Percentiles rank a stretch among this genome's conserved stretches.
Evolutionary conservation across 2,888 invertebrate genomes (phyloP).

Genomic region (Gymnosoma rotundatum): DNA sequence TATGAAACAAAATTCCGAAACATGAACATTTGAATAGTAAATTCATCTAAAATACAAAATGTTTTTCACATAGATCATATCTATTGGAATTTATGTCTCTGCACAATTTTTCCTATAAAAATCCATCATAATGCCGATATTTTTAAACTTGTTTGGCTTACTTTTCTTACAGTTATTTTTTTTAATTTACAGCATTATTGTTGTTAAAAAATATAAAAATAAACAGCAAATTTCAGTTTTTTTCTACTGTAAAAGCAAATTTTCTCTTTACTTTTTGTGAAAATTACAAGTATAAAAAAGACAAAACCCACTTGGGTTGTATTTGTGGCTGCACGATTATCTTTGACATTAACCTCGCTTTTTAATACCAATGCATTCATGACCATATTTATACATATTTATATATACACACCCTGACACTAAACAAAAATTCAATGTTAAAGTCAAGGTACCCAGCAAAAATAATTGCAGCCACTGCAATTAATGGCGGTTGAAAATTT

Average conservation of each 20-base stretch:
- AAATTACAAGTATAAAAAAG: conserved; percentile 13
- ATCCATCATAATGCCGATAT: background rate
- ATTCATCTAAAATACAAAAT: no score
- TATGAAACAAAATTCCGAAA: no score
- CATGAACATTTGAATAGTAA: no score
- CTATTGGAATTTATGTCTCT: background rate
- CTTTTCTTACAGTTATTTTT: conserved; percentile 14
- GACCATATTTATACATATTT: no score
- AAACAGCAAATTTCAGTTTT: conserved; percentile 5
- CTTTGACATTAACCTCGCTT: conserved; percentile 71
- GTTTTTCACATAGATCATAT: no score
- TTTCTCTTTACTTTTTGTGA: conserved; percentile 55
- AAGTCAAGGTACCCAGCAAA: conserved; percentile 48
- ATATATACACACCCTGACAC: conserved; percentile 8
- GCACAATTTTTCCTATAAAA: background rate
- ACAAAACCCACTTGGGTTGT: conserved; percentile 60
- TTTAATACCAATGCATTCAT: conserved; percentile 29
- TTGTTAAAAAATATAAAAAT: conserved; percentile 11
- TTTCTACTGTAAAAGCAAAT: conserved; percentile 31
- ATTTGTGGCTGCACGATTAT: conserved; percentile 60
- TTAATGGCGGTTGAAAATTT: conserved; percentile 31
- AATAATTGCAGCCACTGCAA: conserved; percentile 40
- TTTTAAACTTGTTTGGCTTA: conserved; percentile 45
- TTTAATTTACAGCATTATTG: conserved; percentile 42
- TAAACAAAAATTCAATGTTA: conserved; percentile 57